Base-by-base conservation (phyloP, 2,888 invertebrate genomes). In the Copidosoma aretas region DNA sequence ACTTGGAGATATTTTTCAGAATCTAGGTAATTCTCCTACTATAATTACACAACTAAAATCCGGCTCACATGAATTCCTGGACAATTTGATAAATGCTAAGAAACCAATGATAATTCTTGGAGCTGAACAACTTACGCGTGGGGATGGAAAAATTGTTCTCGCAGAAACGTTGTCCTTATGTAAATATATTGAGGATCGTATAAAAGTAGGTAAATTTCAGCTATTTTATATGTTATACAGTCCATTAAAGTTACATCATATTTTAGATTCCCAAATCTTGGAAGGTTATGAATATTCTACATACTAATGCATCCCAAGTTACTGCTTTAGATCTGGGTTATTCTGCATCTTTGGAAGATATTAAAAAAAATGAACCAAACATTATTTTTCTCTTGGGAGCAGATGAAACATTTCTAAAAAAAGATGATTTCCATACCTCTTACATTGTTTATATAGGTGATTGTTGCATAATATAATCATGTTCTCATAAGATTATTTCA, bases 271-370 rank as follows among this genome's bases (percentile, higher is more conserved):
- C 83, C 17, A 73, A 78, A 25, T 85, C 87, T 61, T 92, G 92
- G 89, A 90, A 93, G 86, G 91, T 97, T 1, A 87, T 99, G 79
- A 99, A 99, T 84, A 90, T 99, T 22, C 88, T 99, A 39, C 98
- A 99, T 80, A 91, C 94, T 78, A 95, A 94, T 71, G 95, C 96
- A 12, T 91, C 93, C 1, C 93, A 94, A 85, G 97, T 94, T 61
- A 98, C 97, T 17, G 98, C 99, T 3, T 86, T 98, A 67, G 99
- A 99, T 86, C 85, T 98, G 73, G 99, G 99, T 64, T 98, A 97
- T 86, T 89, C 89, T 75, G 89, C 95, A 0, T 93, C 94, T 10
- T 85, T 89, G 1, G 85, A 86, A 63, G 84, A 84, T 68, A 85
- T 89, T 3, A 87, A 91, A 73, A 85, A 86, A 5, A 82, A 79